phyloP scores from a whole-genome alignment of 2,888 invertebrate genomes.

The Margaritifera margaritifera region DNA sequence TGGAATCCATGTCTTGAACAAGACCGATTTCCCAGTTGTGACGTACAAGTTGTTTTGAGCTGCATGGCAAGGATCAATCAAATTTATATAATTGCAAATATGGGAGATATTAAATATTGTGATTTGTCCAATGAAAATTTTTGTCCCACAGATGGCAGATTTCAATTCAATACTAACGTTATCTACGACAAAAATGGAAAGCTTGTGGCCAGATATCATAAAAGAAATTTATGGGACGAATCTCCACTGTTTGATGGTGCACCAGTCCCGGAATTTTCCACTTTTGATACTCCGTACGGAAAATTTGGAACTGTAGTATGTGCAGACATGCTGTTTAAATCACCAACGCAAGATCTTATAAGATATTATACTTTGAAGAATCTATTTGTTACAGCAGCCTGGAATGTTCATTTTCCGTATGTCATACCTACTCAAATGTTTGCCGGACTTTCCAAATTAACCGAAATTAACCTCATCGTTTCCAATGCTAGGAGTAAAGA shows the following conservation, averaged over 20 bases:
- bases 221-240: conserved; percentile 75
- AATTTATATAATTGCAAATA: conserved; percentile 83
- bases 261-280: conserved; percentile 41
- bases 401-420: conserved; percentile 86
- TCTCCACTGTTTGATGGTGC: conserved; percentile 71
- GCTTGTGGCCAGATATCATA: conserved; percentile 82
- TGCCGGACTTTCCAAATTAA: conserved; percentile 78
- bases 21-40: conserved; percentile 14
- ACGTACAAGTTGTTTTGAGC: conserved; percentile 67
- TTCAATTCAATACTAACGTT: conserved; percentile 84
- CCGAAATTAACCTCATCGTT: conserved; percentile 78
- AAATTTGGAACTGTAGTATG: conserved; percentile 83
- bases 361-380: conserved; percentile 77
- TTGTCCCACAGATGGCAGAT: conserved; percentile 54
- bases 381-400: conserved; percentile 81
- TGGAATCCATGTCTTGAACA: conserved; percentile 69
- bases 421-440: conserved; percentile 75
- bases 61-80: conserved; percentile 77
- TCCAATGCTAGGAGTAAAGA: conserved; percentile 81
- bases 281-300: conserved; percentile 60
- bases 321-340: conserved; percentile 86
- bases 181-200: conserved; percentile 83
- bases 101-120: conserved; percentile 80
- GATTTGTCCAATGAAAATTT: conserved; percentile 31
- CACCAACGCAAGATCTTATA: conserved; percentile 79